Evolutionary conservation across 2,113 vertebrate genomes (phyloP).

Genomic region (Oxygymnocypris stewartii): DNA sequence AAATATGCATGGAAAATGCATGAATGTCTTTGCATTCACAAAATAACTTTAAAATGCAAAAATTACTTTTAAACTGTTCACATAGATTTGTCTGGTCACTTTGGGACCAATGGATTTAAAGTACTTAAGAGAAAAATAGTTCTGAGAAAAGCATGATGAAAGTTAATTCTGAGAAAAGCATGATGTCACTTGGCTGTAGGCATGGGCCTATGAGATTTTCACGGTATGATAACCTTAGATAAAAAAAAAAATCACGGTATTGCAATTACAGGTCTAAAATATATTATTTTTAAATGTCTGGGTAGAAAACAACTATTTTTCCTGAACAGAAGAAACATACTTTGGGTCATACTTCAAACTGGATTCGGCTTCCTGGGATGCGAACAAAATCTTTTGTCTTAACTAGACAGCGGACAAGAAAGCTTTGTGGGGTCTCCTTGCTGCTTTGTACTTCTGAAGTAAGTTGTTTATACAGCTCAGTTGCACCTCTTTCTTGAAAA

Average conservation of each 20-base stretch:
- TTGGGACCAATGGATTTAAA: neutral
- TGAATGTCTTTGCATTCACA: neutral
- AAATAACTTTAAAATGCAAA: no score
- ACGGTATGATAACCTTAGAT: no score
- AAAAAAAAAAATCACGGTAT: no score
- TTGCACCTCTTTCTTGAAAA: no score
- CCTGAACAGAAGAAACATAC: neutral
- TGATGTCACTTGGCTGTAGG: neutral
- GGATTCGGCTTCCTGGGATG: neutral
- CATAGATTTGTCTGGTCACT: neutral
- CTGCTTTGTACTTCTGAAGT: no score
- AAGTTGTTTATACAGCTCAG: no score
- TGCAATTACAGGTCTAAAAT: no score
- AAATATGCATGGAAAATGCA: neutral
- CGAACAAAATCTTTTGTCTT: neutral
- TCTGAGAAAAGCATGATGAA: neutral
- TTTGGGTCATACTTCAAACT: neutral
- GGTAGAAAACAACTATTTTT: no score
- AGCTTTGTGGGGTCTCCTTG: no score
- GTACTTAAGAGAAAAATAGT: neutral
- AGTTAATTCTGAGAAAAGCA: neutral
- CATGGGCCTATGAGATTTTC: no score
- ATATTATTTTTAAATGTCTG: no score
- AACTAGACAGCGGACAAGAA: neutral
- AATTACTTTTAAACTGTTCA: neutral